Conservation (phyloP, 1,140 invertebrate genomes). For the Hydropsyche tenuis region DNA sequence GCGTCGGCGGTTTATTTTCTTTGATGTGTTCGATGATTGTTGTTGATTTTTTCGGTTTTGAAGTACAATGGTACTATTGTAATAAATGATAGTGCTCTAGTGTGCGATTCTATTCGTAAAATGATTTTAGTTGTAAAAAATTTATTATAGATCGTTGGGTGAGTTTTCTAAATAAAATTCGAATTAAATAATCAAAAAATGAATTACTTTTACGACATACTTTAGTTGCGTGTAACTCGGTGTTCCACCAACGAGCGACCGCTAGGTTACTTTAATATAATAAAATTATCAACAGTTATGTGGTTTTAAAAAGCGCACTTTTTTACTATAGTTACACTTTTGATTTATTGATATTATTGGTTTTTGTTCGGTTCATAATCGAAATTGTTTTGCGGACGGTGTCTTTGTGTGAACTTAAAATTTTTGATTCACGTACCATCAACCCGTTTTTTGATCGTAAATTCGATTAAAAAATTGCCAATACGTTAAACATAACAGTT, state of each 20-base stretch:
- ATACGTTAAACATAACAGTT: background rate
- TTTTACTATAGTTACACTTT: background rate
- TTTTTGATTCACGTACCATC: background rate
- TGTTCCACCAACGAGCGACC: background rate
- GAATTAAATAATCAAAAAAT: no score
- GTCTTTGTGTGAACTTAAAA: background rate
- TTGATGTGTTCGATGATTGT: no score
- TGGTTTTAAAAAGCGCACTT: constrained; percentile 21
- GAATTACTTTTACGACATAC: no score
- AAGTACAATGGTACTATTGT: no score
- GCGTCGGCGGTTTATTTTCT: no score
- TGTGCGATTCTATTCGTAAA: no score
- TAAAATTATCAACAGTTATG: constrained; percentile 29
- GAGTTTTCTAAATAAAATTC: no score
- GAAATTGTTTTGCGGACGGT: background rate
- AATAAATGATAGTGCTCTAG: no score
- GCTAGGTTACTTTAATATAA: constrained; percentile 17
- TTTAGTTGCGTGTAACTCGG: background rate
- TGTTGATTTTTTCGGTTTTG: no score
- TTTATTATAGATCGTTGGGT: no score
- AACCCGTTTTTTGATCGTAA: constrained; percentile 4
- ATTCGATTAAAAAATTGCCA: background rate
- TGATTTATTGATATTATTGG: constrained; percentile 22
- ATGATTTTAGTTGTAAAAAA: no score
- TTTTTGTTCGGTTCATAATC: constrained; percentile 7